phyloP scores from a whole-genome alignment of 2,888 invertebrate genomes.

The Seladonia tumulorum region DNA sequence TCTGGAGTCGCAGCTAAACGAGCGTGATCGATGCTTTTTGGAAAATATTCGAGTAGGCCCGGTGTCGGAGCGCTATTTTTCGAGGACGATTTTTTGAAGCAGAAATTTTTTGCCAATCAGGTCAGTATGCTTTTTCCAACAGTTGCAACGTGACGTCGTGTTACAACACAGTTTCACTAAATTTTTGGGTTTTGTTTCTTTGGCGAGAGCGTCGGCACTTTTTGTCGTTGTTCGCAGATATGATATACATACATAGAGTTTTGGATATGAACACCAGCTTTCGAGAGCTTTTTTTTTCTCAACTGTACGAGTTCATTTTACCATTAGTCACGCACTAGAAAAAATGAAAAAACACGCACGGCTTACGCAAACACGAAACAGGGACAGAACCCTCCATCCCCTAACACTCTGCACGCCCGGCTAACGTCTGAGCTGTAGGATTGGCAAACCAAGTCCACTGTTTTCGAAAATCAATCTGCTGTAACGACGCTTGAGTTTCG shows the following conservation, averaged over 20 bases:
- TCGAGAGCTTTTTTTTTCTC: background rate
- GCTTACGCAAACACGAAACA: constrained; percentile 51
- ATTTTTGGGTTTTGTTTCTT: constrained; percentile 42
- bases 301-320: constrained; percentile 14
- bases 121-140: constrained; percentile 76
- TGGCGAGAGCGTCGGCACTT: constrained; percentile 54
- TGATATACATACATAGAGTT: constrained; percentile 22
- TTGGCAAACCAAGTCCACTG: background rate
- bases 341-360: constrained; percentile 57
- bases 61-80: constrained; percentile 57
- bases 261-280: constrained; percentile 47
- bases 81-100: constrained; percentile 74
- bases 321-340: constrained; percentile 22
- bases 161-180: constrained; percentile 42
- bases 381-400: constrained; percentile 51
- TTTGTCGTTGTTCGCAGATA: constrained; percentile 32
- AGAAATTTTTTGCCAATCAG: constrained; percentile 73
- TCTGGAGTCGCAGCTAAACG: constrained; percentile 10
- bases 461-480: background rate
- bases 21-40: constrained; percentile 37
- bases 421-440: background rate
- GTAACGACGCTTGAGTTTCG: background rate
- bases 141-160: constrained; percentile 61
- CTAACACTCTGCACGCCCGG: constrained; percentile 17
- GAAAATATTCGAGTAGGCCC: constrained; percentile 30